Conservation (phyloP, 2,113 vertebrate species). For the Apistogramma diplotaenia region DNA sequence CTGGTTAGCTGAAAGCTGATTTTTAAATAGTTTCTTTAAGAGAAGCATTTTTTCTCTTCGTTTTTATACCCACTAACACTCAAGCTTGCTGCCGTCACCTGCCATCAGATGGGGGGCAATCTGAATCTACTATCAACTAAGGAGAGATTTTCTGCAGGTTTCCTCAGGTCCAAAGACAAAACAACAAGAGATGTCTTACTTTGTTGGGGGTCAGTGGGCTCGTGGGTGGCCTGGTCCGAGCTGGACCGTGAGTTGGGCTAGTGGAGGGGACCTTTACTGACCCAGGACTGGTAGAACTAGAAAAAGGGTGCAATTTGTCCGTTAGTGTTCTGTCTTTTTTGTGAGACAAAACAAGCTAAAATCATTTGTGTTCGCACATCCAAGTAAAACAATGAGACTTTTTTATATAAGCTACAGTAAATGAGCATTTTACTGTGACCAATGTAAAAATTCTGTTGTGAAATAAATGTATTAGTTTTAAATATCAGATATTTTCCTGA, state of each 20-base stretch:
- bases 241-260: conserved; percentile 9
- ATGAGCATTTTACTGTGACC: no score
- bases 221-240: conserved; percentile 8
- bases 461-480: no score
- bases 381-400: no score
- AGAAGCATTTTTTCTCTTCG: not conserved
- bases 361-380: no score
- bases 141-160: not conserved
- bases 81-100: not conserved
- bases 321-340: not conserved
- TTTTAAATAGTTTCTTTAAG: no score
- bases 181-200: conserved; percentile 41
- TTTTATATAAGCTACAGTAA: no score
- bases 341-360: no score
- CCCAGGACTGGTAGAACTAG: conserved; percentile 49
- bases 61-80: not conserved
- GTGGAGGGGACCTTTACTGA: not conserved
- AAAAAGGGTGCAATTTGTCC: not conserved
- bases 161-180: not conserved
- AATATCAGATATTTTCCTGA: no score
- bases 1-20: no score
- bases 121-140: not conserved
- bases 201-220: conserved; percentile 41
- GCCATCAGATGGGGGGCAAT: not conserved
- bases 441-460: no score